Conservation (phyloP, 2,113 vertebrate genomes). For the Oreochromis niloticus region DNA sequence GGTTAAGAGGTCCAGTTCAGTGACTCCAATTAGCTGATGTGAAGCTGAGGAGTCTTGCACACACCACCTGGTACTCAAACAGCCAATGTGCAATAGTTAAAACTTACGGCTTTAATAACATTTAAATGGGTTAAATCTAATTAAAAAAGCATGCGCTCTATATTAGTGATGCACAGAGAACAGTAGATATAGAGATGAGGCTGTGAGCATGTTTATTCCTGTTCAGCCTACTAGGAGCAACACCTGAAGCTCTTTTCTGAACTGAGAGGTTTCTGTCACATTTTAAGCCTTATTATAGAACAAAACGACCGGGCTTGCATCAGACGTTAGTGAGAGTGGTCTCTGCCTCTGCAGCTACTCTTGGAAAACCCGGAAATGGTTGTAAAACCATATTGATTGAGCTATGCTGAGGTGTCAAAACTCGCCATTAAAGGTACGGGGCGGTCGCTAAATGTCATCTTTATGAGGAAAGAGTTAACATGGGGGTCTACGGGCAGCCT, state of each 20-base stretch:
- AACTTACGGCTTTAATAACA: background rate
- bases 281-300: background rate
- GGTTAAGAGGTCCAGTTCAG: background rate
- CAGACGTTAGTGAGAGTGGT: fast-evolving
- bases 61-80: background rate
- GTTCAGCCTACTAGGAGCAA: background rate
- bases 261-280: background rate
- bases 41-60: background rate
- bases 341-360: background rate
- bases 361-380: background rate
- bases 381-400: background rate
- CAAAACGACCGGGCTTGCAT: background rate
- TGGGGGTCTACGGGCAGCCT: background rate
- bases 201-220: background rate
- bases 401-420: background rate
- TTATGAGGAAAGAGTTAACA: background rate
- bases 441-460: background rate
- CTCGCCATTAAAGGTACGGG: background rate
- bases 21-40: background rate
- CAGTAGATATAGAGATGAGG: background rate
- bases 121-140: background rate
- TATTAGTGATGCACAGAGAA: background rate
- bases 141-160: background rate
- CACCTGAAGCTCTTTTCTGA: background rate
- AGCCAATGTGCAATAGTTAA: background rate